Conservation (phyloP, 2,797 vertebrate species). For the Pyrrhura leucotis region DNA sequence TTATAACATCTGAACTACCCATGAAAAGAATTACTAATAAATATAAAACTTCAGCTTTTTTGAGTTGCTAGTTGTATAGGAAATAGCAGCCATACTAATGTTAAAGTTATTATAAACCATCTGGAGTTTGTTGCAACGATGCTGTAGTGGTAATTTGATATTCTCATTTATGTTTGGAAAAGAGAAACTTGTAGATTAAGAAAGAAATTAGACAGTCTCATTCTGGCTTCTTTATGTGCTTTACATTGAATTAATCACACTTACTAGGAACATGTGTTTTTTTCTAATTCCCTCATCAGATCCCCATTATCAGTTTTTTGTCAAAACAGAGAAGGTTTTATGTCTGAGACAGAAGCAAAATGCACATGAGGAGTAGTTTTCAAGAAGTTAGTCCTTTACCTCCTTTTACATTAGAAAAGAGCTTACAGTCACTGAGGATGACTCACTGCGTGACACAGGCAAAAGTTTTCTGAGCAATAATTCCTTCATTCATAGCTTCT, state of each 20-base stretch:
- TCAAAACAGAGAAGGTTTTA: not conserved
- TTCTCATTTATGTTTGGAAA: not conserved
- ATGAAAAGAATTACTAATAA: not conserved
- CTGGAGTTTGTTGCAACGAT: not conserved
- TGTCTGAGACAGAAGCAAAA: not conserved
- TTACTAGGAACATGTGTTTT: not conserved
- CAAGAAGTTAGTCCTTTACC: not conserved
- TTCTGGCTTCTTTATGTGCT: not conserved
- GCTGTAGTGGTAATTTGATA: not conserved
- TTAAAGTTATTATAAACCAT: not conserved
- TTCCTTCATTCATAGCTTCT: not conserved
- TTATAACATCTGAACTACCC: not conserved
- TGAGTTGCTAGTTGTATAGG: not conserved
- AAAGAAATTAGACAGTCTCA: not conserved
- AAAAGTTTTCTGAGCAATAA: not conserved
- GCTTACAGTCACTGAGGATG: not conserved
- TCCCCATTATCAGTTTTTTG: not conserved
- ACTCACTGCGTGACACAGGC: not conserved
- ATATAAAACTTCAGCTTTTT: not conserved
- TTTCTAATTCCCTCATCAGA: not conserved
- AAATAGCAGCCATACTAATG: not conserved
- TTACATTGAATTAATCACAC: not conserved
- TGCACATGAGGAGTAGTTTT: not conserved
- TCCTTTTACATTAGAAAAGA: not conserved
- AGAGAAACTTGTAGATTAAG: not conserved